phyloP scores from a whole-genome alignment of 2,797 vertebrate genomes.

The Alectoris magna region DNA sequence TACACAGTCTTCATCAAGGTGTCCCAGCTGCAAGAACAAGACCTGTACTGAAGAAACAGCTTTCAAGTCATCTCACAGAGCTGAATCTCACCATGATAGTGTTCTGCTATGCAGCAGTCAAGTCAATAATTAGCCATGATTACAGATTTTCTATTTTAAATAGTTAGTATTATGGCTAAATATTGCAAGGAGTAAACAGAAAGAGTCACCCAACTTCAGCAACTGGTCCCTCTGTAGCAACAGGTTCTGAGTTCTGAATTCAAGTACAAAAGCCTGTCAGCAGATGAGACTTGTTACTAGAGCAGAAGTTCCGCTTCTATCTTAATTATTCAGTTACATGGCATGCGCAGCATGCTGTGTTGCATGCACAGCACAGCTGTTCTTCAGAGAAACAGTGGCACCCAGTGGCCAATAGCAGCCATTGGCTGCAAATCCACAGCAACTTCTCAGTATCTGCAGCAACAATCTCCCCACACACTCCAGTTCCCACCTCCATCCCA shows the following conservation, averaged over 20 bases:
- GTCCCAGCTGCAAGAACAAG: constrained; percentile 79
- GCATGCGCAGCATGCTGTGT: fast-evolving
- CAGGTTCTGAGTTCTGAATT: neutral
- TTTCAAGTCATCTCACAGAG: too few species aligned
- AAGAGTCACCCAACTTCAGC: neutral
- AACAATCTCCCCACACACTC: neutral
- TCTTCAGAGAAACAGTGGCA: constrained; percentile 72
- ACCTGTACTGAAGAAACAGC: too few species aligned
- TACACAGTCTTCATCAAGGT: constrained; percentile 93
- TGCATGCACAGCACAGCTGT: fast-evolving
- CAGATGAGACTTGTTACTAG: neutral
- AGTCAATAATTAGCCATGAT: neutral
- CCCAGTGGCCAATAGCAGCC: constrained; percentile 61
- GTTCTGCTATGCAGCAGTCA: neutral
- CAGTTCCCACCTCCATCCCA: neutral
- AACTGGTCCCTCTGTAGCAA: neutral
- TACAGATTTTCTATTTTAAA: neutral
- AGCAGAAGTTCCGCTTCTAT: neutral
- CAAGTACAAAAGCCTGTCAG: neutral
- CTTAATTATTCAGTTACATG: neutral
- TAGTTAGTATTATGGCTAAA: neutral
- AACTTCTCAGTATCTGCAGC: neutral
- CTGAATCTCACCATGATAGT: neutral
- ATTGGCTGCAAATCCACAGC: neutral
- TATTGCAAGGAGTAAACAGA: neutral